These are phyloP conservation scores for Catocala fraxini DNA, from an alignment of 2,888 invertebrate species.

Conservation along the genomic window DNA sequence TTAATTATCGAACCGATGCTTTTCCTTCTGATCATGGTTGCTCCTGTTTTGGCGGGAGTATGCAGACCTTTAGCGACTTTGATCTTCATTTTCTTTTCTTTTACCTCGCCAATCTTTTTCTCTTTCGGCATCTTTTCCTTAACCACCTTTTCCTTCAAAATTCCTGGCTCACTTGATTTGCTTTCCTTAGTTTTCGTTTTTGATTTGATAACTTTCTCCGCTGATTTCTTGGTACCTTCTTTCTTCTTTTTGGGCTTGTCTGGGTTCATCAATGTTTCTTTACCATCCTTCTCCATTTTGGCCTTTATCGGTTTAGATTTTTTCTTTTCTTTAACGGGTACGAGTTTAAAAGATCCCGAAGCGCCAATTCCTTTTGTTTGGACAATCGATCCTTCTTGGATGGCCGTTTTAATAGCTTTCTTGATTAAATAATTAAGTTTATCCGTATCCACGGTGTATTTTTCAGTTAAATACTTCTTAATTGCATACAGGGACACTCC, in stretches of 20 bases:
- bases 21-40: constrained; percentile 68
- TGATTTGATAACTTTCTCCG: constrained; percentile 28
- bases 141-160: constrained; percentile 15
- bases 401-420: constrained; percentile 66
- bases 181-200: constrained; percentile 25
- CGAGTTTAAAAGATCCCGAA: constrained; percentile 74
- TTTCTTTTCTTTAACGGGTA: constrained; percentile 54
- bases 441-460: constrained; percentile 64
- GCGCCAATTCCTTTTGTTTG: constrained; percentile 76
- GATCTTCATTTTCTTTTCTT: constrained; percentile 28
- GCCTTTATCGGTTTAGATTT: constrained; percentile 44
- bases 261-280: constrained; percentile 42
- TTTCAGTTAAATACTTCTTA: constrained; percentile 72
- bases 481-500: constrained; percentile 77
- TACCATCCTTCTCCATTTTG: constrained; percentile 40
- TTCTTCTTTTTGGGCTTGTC: constrained; percentile 34
- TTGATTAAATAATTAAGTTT: constrained; percentile 72
- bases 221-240: constrained; percentile 42
- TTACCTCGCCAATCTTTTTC: constrained; percentile 36
- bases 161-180: constrained; percentile 12
- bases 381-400: constrained; percentile 69
- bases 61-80: constrained; percentile 44
- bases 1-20: constrained; percentile 78
- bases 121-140: constrained; percentile 25
- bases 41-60: constrained; percentile 67